phyloP scores from a whole-genome alignment of 2,797 vertebrate species.

The Callimico goeldii region DNA sequence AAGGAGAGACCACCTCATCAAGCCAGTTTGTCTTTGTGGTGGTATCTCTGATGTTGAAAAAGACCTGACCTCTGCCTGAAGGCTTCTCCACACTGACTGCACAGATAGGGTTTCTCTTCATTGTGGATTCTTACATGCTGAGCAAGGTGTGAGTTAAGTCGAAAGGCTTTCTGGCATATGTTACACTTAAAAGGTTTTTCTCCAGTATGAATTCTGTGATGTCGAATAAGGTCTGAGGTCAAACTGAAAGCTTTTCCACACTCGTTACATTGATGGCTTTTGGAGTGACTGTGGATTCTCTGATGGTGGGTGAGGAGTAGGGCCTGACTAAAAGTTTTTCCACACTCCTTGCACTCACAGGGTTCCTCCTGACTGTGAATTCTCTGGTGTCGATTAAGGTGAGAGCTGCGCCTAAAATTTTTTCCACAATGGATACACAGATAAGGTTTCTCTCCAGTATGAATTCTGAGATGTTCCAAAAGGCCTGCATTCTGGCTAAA shows the following conservation, averaged over 20 bases:
- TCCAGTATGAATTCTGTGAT: constrained; percentile 73
- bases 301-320: constrained; percentile 75
- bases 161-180: constrained; percentile 74
- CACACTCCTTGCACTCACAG: constrained; percentile 70
- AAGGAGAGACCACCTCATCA: neutral
- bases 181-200: constrained; percentile 77
- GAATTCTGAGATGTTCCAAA: constrained; percentile 72
- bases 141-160: constrained; percentile 67
- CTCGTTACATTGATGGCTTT: constrained; percentile 63
- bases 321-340: constrained; percentile 76
- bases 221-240: constrained; percentile 75
- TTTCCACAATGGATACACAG: constrained; percentile 74
- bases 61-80: constrained; percentile 79
- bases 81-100: constrained; percentile 73
- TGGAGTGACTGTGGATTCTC: constrained; percentile 67
- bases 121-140: constrained; percentile 77
- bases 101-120: constrained; percentile 74
- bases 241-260: constrained; percentile 77
- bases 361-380: constrained; percentile 74
- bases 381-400: constrained; percentile 75
- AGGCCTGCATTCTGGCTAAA: constrained; percentile 75
- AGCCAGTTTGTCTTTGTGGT: constrained; percentile 60
- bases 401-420: constrained; percentile 74
- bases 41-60: constrained; percentile 75
- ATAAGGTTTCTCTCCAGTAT: constrained; percentile 77